phyloP scores from a whole-genome alignment of 2,888 invertebrate species.

The Drosophila macrospina region DNA sequence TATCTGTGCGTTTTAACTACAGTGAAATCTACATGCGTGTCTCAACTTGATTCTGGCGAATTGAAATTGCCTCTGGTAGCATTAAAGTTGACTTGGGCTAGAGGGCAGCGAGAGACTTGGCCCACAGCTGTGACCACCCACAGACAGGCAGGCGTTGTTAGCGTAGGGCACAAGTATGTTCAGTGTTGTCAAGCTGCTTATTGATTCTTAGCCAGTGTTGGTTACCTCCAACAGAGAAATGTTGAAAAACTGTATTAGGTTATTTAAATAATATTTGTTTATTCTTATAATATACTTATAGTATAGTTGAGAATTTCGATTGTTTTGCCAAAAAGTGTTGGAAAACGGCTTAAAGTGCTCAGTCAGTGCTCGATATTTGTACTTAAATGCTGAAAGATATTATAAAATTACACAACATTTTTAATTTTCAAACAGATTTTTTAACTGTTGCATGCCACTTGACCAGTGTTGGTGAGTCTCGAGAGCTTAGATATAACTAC shows the following conservation, averaged over 20 bases:
- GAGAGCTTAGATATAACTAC: too few relatives aligned
- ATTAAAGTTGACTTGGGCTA: slow-evolving; percentile 1
- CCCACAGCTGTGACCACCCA: neutral
- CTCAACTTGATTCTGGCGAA: slow-evolving; percentile 46
- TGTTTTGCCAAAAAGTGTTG: neutral
- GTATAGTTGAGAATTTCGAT: neutral
- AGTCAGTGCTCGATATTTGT: too few relatives aligned
- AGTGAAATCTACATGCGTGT: slow-evolving; percentile 36
- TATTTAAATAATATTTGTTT: too few relatives aligned
- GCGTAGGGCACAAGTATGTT: neutral
- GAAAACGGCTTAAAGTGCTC: neutral
- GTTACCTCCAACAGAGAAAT: neutral
- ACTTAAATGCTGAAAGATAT: too few relatives aligned
- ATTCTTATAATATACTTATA: neutral
- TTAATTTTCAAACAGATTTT: too few relatives aligned
- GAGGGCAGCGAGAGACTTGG: neutral
- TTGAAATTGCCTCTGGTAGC: slow-evolving; percentile 30
- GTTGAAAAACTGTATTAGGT: too few relatives aligned
- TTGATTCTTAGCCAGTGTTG: neutral
- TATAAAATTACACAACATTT: too few relatives aligned
- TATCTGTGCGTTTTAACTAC: slow-evolving; percentile 22
- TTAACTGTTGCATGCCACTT: too few relatives aligned
- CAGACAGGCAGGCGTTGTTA: neutral
- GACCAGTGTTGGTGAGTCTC: neutral
- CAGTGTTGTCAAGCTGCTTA: neutral